These are phyloP conservation scores for Artibeus jamaicensis DNA, from an alignment of 2,797 vertebrate genomes.

Conservation along the genomic window DNA sequence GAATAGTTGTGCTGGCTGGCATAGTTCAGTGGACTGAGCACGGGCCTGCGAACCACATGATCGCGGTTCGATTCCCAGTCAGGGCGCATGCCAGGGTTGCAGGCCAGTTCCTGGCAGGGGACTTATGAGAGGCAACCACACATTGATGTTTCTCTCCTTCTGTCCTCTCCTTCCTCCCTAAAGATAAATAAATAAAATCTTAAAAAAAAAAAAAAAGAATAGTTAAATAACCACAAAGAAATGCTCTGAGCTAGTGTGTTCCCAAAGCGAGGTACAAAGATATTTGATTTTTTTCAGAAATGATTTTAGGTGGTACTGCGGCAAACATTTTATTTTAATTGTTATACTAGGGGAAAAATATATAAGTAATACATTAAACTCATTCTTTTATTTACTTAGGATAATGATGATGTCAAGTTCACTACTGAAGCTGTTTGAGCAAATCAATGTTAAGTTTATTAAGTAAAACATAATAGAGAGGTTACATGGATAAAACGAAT, in stretches of 20 bases:
- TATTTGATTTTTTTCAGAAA: conserved; percentile 9
- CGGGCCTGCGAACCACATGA: too few species aligned
- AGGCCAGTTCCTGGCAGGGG: too few species aligned
- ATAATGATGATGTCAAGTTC: background rate
- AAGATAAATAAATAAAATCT: too few species aligned
- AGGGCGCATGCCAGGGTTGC: too few species aligned
- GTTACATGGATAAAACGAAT: background rate
- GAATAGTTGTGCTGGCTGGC: too few species aligned
- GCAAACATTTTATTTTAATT: background rate
- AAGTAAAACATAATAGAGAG: background rate
- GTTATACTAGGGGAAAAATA: background rate
- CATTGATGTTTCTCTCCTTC: too few species aligned
- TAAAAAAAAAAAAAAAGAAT: background rate
- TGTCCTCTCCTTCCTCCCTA: too few species aligned
- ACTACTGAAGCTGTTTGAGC: background rate
- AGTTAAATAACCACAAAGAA: background rate
- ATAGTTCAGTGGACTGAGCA: too few species aligned
- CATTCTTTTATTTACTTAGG: background rate
- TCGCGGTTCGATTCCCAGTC: too few species aligned
- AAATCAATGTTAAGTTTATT: background rate
- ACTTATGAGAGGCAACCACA: too few species aligned
- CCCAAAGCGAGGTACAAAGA: background rate
- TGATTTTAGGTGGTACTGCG: background rate
- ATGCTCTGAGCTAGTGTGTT: background rate
- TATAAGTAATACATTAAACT: background rate